Conservation (phyloP, 2,797 vertebrate species). For the Hemibagrus guttatus region DNA sequence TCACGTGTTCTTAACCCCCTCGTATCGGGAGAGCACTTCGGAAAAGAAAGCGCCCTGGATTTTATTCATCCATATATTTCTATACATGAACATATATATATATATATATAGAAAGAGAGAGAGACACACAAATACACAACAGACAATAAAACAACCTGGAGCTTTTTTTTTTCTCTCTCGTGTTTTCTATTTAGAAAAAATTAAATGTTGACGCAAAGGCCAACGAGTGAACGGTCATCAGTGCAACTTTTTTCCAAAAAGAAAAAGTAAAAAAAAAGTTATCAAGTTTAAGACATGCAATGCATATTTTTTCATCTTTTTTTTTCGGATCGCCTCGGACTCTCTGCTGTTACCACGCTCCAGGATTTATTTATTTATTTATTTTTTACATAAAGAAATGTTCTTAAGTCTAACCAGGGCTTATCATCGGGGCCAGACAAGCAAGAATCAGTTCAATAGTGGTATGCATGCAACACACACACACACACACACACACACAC, state of each 20-base stretch:
- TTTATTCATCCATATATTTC: conserved; percentile 65
- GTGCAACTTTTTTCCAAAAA: conserved; percentile 79
- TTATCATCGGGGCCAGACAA: conserved; percentile 39
- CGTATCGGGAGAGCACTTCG: conserved; percentile 79
- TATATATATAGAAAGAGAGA: conserved; percentile 63
- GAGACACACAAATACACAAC: conserved; percentile 76
- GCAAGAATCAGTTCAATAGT: conserved; percentile 44
- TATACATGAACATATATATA: conserved; percentile 57
- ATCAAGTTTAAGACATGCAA: conserved; percentile 84
- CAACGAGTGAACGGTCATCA: conserved; percentile 82
- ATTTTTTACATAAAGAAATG: conserved; percentile 47
- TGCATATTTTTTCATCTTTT: conserved; percentile 76
- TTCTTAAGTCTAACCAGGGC: conserved; percentile 54
- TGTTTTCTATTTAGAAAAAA: conserved; percentile 80
- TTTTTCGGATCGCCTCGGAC: not conserved
- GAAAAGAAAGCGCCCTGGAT: conserved; percentile 78
- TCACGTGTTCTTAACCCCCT: conserved; percentile 70
- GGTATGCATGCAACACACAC: conserved; percentile 53
- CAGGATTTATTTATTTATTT: conserved; percentile 53
- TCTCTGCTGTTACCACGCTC: conserved; percentile 58
- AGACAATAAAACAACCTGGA: conserved; percentile 79
- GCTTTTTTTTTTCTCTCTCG: conserved; percentile 76
- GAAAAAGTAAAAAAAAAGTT: conserved; percentile 55
- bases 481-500: conserved; percentile 50
- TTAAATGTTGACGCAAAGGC: conserved; percentile 73